A percentile compares a stretch with the other conserved stretches of the same genome.
phyloP scores from a whole-genome alignment of 2,797 vertebrate genomes.

The Sciurus carolinensis region DNA sequence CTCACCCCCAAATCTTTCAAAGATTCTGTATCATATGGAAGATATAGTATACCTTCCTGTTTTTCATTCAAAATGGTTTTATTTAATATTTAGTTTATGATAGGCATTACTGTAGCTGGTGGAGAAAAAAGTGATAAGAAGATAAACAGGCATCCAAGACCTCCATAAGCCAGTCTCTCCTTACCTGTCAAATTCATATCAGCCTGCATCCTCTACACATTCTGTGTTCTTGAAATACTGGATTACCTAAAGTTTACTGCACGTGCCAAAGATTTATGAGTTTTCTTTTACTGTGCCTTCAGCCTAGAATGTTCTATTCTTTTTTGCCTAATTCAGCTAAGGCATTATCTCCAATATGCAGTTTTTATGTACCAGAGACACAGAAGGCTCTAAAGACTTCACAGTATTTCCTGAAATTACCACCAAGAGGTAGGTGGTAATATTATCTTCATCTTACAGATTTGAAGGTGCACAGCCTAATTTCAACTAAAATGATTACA shows the following conservation, averaged over 20 bases:
- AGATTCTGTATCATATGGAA: not conserved
- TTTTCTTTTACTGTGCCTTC: not conserved
- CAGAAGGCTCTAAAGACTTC: not conserved
- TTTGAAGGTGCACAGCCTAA: not conserved
- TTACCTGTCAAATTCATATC: not conserved
- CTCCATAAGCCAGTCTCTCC: not conserved
- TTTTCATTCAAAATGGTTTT: constrained; percentile 32
- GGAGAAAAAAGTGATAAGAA: not conserved
- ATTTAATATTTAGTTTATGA: constrained; percentile 12
- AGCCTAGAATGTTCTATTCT: not conserved
- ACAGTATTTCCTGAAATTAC: not conserved
- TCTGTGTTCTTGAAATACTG: not conserved
- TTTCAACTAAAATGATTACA: constrained; percentile 20
- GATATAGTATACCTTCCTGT: not conserved
- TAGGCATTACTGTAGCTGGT: not conserved
- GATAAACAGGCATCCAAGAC: not conserved
- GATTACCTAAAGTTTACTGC: not conserved
- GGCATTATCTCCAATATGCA: not conserved
- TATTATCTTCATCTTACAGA: not conserved
- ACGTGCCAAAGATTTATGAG: not conserved
- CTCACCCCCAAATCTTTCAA: not conserved
- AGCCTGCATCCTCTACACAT: not conserved
- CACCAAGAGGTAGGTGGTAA: not conserved
- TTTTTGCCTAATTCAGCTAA: constrained; percentile 16
- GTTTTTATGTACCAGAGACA: not conserved